phyloP scores from a whole-genome alignment of 2,113 vertebrate species.

The Pterocles orientalis region DNA sequence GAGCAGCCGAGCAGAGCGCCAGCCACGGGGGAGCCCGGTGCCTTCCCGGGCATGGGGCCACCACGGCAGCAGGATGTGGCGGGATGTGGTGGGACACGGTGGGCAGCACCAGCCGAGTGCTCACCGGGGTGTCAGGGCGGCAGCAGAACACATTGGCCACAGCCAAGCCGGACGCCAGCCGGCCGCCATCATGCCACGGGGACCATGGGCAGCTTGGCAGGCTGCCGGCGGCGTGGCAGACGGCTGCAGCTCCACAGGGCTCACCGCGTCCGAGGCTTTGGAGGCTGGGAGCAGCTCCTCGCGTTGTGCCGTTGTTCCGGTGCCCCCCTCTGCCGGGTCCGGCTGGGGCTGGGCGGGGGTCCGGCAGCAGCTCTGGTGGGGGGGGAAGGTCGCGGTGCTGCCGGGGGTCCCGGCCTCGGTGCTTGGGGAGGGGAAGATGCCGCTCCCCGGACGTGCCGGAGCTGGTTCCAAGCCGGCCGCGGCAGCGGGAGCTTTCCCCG shows the following conservation, averaged over 20 bases:
- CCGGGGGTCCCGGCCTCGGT: too few species aligned
- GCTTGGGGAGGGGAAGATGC: not conserved
- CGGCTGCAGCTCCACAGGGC: rapidly evolving
- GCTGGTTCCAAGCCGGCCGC: rapidly evolving
- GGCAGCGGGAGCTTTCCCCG: not conserved
- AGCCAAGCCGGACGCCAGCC: rapidly evolving
- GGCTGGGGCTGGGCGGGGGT: not conserved
- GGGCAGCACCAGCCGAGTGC: rapidly evolving
- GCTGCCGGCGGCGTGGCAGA: not conserved
- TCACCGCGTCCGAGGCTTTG: not conserved
- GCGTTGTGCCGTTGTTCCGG: rapidly evolving
- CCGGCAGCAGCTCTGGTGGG: not conserved
- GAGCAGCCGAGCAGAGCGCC: not conserved
- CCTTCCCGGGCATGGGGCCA: rapidly evolving
- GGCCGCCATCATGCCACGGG: rapidly evolving
- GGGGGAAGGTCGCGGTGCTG: not conserved
- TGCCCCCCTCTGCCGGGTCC: not conserved
- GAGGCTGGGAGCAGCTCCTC: not conserved
- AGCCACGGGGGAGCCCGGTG: not conserved
- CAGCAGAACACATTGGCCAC: too few species aligned
- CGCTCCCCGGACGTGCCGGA: rapidly evolving
- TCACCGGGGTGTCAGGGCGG: not conserved
- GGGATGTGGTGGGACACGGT: rapidly evolving
- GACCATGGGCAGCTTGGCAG: not conserved
- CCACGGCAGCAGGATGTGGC: rapidly evolving